Evolutionary conservation across 2,797 vertebrate species (phyloP), one percentile per base, ranked within the genome.

Genomic region (Gymnothorax reevesii): DNA sequence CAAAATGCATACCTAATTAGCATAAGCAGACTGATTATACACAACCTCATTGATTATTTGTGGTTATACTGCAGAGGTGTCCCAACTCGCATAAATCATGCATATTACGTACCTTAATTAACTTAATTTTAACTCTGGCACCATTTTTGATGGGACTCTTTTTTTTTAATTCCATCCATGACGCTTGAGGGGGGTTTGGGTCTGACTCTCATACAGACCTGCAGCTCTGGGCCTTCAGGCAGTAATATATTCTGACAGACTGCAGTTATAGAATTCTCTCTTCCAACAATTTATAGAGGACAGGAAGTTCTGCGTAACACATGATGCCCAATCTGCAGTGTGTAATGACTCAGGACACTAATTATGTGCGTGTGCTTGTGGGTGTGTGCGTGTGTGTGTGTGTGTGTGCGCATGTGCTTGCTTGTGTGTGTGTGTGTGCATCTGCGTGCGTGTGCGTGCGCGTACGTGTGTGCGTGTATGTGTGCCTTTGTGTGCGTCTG

Each of bases 401-500:
- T 64, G 17, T 22, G 60, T 75, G 2, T 66, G 42, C 57, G 20
- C 25, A 8, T 12, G 69, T 73, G 25, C 13, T n/a, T 33, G 25
- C 13, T 1, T 73, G 9, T 33, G 9, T 69, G 27, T 6, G n/a
- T n/a, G 71, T 86, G 57, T 84, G n/a, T 82, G 20, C 27, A 8
- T 71, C n/a, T 69, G 25, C 57, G 25, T 85, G 54, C 64, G n/a
- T 27, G 69, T 52, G 33, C 22, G 6, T 52, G 1, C 1, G 15
- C 88, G 88, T 71, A n/a, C 88, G 17, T 73, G 84, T 85, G 85
- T 20, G 27, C 15, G 27, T 33, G n/a, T 27, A 12, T 42, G 69
- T 33, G 25, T 42, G 15, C 27, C 8, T 27, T 1, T 71, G 22
- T 75, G 2, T 66, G 42, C 57, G 9, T 69, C 20, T 6, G n/a